Evolutionary conservation across 2,797 vertebrate species (phyloP), one percentile per base, ranked within the genome.

Genomic region (Hapalemur alaotrensis): DNA sequence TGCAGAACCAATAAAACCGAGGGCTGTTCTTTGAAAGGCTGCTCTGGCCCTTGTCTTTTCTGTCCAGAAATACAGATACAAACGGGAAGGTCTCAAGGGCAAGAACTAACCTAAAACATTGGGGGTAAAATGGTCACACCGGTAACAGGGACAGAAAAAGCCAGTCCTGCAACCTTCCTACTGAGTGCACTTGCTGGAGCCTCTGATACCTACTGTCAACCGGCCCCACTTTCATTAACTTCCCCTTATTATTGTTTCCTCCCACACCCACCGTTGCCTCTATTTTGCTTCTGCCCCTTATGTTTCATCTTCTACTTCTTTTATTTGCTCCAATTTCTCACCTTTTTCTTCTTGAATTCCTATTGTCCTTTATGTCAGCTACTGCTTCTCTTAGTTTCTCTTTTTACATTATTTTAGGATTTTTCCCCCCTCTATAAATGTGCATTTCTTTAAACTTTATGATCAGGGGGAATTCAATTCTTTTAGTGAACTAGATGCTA

Each of bases 11-110:
- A 67, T 91, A 59, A 25, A 84, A 84, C n/a, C 11, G 11, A 87
- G 72, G 61, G 10, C 65, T 95, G 4, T 65, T 91, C 67, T 89
- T 61, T 79, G 87, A 92, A 92, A 63, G 91, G 91, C 14, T 81
- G 93, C 48, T 78, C 72, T 70, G 46, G 63, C 32, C 72, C 28
- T 95, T 79, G 61, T 73, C 94, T 95, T 95, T 59, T 63, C 70
- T 91, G 76, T 63, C 75, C 82, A 28, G 52, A 79, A 96, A 75
- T 57, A 70, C 32, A 78, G 35, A 65, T 32, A 67, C 18, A 87
- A 65, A 73, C 20, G 41, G 46, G 48, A 70, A 73, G 32, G 32
- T 80, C 70, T 91, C 38, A 43, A 46, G 38, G 38, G 30, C 63
- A 89, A 63, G 41, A 87, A 76, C 48, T 57, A 48, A 89, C 65